Base-by-base conservation (phyloP, 2,888 invertebrate species). In the Pecten maximus region DNA sequence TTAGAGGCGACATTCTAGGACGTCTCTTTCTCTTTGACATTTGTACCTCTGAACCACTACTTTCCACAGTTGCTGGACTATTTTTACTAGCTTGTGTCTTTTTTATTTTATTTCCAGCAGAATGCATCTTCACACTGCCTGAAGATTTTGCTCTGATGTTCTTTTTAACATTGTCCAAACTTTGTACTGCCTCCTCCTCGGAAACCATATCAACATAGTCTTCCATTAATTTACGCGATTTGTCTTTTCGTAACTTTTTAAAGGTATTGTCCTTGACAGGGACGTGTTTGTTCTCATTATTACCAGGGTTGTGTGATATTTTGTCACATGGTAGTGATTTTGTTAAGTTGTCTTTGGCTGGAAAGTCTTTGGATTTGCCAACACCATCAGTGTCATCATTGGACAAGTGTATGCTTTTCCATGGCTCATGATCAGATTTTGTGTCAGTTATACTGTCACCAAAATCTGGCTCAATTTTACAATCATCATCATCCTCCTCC, bases 1-100 rank as follows among this genome's bases (percentile, higher is more conserved):
- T 91, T 6, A 89, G 19, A 12, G 90, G 88, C 19, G 91, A 89
- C 39, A 89, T 89, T 15, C 89, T 88, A 10, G 74, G 74, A 19
- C 87, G 88, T 39, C 91, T 86, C 35, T 88, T 91, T 50, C 91
- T 86, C 44, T 86, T 89, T 6, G 87, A 60, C n/a, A 40, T 40
- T 89, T 86, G 87, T 35, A 35, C 39, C 16, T 40, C 87, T 40
- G 44, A 35, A 35, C 87, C 23, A 40, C 88, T 50, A 40, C 88
- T 90, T 48, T 40, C 40, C n/a, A 50, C 40, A 50, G n/a, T 87
- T 40, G 87, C n/a, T 35, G 87, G 87, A 87, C 40, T 87, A 12
- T 87, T 87, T 40, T 40, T 87, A 87, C 16, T 19, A 74, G 35
- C 15, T 74, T 28, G 28, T 74, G 4, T 15, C 74, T 74, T 74